Conservation (phyloP, 2,797 vertebrate genomes). For the Coendou prehensilis region DNA sequence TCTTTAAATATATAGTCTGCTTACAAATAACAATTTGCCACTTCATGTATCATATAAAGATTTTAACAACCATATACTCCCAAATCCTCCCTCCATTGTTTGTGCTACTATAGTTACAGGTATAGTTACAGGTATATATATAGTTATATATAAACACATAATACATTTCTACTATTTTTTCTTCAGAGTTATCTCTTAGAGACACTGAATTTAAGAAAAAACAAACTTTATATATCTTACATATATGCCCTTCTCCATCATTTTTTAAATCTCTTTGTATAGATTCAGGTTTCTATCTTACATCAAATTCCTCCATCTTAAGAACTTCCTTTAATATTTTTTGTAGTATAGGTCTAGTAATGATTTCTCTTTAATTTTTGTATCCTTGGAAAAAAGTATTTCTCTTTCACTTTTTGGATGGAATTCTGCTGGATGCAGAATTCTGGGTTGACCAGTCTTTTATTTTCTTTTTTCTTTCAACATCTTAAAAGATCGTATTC, state of each 20-base stretch:
- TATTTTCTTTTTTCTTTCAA: neutral
- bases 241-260: neutral
- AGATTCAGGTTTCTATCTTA: neutral
- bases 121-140: no score
- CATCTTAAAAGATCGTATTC: neutral
- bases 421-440: neutral
- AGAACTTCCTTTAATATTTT: neutral
- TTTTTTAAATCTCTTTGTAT: conserved; percentile 16
- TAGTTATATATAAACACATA: conserved; percentile 13
- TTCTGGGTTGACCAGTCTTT: neutral
- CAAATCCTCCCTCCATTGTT: neutral
- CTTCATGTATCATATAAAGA: neutral
- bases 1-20: neutral
- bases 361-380: neutral
- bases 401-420: neutral
- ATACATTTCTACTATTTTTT: conserved; percentile 4
- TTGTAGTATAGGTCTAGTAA: neutral
- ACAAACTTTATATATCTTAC: neutral
- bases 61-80: neutral
- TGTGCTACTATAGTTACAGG: neutral
- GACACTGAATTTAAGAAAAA: conserved; percentile 16
- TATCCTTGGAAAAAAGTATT: neutral
- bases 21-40: neutral
- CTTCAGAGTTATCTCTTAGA: neutral
- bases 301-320: neutral